Conservation (phyloP, 1,140 invertebrate genomes). For the Drosophila lacteicornis region DNA sequence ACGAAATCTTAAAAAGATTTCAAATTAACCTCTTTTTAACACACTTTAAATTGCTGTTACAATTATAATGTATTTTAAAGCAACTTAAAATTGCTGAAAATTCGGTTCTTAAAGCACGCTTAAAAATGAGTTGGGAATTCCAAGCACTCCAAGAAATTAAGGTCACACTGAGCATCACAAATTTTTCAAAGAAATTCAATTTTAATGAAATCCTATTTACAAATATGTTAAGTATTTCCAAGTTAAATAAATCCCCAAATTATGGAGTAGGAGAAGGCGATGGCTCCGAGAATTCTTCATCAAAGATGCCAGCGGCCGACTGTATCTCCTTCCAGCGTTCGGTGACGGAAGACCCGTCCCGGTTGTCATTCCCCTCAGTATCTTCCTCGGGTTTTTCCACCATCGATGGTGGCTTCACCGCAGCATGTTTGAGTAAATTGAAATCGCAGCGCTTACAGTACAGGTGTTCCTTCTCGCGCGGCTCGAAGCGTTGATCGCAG, state of each 20-base stretch:
- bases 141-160: no score
- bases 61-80: no score
- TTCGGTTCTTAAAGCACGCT: no score
- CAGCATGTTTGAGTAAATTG: slow-evolving; percentile 1
- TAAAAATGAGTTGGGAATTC: no score
- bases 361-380: not conserved
- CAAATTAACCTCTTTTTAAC: no score
- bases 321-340: slow-evolving; percentile 10
- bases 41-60: no score
- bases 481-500: slow-evolving; percentile 9
- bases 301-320: slow-evolving; percentile 1
- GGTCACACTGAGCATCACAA: no score
- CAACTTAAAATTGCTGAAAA: no score
- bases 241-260: not conserved
- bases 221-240: no score
- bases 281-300: slow-evolving; percentile 1
- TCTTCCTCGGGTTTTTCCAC: not conserved
- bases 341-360: slow-evolving; percentile 1
- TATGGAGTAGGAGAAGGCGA: not conserved
- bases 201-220: no score
- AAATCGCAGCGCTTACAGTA: slow-evolving; percentile 12
- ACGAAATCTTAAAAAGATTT: no score
- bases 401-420: not conserved
- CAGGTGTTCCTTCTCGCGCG: not conserved
- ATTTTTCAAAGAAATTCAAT: no score